phyloP scores from a whole-genome alignment of 2,797 vertebrate genomes.

The Callimico goeldii region DNA sequence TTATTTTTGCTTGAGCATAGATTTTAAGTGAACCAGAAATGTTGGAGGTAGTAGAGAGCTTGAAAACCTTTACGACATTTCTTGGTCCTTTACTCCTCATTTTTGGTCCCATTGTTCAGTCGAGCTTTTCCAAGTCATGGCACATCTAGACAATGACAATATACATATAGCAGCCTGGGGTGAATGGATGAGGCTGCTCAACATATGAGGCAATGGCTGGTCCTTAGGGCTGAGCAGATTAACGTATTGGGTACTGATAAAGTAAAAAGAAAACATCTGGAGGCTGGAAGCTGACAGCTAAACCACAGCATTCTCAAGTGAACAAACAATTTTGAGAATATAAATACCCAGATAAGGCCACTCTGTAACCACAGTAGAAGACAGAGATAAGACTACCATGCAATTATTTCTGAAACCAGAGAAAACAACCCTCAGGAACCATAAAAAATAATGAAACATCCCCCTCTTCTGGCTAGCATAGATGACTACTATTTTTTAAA shows the following conservation, averaged over 20 bases:
- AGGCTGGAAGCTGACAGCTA: background rate
- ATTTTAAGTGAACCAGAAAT: constrained; percentile 23
- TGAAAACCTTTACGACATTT: constrained; percentile 3
- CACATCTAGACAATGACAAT: background rate
- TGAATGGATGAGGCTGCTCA: background rate
- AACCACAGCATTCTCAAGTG: background rate
- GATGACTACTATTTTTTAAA: constrained; percentile 56
- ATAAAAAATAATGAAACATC: constrained; percentile 71
- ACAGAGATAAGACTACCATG: background rate
- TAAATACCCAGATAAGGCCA: constrained; percentile 24
- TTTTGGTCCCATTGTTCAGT: background rate
- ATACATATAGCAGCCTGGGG: background rate
- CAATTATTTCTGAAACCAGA: constrained; percentile 50
- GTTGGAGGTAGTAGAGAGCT: background rate
- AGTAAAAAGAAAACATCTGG: constrained; percentile 14
- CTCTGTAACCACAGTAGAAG: background rate
- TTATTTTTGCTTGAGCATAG: constrained; percentile 31
- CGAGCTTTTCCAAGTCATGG: constrained; percentile 19
- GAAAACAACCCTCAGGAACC: constrained; percentile 32
- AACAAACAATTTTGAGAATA: constrained; percentile 49
- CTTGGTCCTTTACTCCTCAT: constrained; percentile 16
- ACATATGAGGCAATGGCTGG: background rate
- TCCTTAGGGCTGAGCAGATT: background rate
- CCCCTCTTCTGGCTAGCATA: constrained; percentile 72
- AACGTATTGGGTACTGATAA: background rate